Evolutionary conservation across 2,888 invertebrate species (phyloP).

Genomic region (Scaptomyza cyrtandrae): DNA sequence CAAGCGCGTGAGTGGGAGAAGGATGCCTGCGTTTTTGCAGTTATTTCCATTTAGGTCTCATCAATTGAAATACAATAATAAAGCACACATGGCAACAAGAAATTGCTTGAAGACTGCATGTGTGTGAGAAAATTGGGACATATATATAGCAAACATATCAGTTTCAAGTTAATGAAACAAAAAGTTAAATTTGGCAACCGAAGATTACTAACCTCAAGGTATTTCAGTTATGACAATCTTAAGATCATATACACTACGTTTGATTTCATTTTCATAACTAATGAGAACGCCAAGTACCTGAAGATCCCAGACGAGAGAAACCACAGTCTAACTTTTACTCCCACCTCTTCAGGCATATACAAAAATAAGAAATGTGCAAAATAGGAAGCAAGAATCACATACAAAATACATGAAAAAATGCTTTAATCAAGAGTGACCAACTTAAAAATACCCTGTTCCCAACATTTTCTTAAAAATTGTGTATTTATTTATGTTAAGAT

Average conservation of each 20-base stretch:
- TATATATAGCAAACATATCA: not conserved
- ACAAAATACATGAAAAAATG: not conserved
- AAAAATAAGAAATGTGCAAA: constrained; percentile 26
- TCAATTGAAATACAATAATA: not conserved
- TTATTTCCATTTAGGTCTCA: constrained; percentile 4
- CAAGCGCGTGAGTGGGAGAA: not conserved
- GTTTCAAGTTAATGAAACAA: too few species aligned
- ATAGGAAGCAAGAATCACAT: constrained; percentile 4
- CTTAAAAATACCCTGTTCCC: not conserved
- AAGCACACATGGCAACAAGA: too few species aligned
- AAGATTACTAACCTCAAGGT: not conserved
- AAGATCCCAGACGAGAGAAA: not conserved
- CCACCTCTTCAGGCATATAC: constrained; percentile 41
- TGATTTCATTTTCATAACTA: not conserved
- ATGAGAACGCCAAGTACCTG: not conserved
- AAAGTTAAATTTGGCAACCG: not conserved
- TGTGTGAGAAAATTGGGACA: too few species aligned
- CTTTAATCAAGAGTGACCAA: not conserved
- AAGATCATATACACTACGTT: not conserved
- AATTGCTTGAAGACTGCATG: not conserved
- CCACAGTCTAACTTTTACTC: not conserved
- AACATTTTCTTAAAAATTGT: not conserved
- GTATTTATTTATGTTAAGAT: too few species aligned
- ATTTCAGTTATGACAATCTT: not conserved
- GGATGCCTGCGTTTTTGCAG: constrained; percentile 5